A percentile compares a stretch with the other conserved stretches of the same genome.
phyloP scores from a whole-genome alignment of 2,797 vertebrate genomes.

The Nasua narica region DNA sequence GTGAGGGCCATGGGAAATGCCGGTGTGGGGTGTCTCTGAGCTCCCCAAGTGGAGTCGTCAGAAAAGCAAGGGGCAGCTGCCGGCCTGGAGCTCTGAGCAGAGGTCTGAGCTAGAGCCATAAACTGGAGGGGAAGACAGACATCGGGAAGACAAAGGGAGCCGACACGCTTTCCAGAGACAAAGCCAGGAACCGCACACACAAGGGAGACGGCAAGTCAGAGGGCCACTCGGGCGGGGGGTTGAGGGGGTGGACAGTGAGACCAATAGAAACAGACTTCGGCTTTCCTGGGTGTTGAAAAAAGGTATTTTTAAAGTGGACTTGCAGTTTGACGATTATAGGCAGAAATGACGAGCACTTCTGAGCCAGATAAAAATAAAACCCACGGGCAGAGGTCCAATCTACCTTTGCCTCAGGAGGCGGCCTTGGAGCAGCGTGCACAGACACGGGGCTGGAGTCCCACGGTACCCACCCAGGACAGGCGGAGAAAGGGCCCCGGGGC shows the following conservation, averaged over 20 bases:
- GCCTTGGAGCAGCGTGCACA: accelerated
- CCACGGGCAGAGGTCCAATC: neutral
- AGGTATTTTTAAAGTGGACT: neutral
- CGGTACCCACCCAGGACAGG: neutral
- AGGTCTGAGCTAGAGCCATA: neutral
- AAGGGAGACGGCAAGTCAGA: neutral
- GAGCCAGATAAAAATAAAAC: neutral
- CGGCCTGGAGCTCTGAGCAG: neutral
- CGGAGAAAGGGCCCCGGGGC: accelerated
- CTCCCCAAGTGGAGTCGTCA: neutral
- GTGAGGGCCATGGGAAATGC: neutral
- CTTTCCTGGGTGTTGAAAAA: neutral
- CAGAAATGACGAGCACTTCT: neutral
- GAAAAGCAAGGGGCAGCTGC: no score
- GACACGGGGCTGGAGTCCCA: neutral
- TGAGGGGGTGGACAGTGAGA: neutral
- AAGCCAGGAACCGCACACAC: neutral
- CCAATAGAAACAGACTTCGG: neutral
- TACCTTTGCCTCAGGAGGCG: neutral
- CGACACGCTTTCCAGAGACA: accelerated
- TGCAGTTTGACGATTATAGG: neutral
- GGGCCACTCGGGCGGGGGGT: accelerated
- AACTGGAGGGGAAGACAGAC: neutral
- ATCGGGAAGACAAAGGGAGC: neutral
- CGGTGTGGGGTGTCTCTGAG: neutral